Percentiles rank a stretch among this genome's conserved stretches.
Evolutionary conservation across 2,797 vertebrate species (phyloP).

Genomic region (Chrysocyon brachyurus): DNA sequence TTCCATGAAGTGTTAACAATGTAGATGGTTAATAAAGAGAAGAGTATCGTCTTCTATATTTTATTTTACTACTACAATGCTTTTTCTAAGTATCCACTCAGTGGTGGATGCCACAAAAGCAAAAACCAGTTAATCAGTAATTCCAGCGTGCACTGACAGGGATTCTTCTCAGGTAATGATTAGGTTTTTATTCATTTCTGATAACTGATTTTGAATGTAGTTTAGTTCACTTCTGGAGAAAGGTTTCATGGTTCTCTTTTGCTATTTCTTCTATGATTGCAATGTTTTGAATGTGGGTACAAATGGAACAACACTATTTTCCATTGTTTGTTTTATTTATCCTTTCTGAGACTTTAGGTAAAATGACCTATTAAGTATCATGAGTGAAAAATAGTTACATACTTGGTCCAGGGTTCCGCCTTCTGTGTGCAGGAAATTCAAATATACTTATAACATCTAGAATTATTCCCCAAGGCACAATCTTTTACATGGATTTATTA

Average conservation of each 20-base stretch:
- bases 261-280: neutral
- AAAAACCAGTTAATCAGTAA: neutral
- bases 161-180: neutral
- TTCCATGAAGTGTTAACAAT: neutral
- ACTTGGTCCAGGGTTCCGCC: slow-evolving; percentile 62
- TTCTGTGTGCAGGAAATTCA: slow-evolving; percentile 64
- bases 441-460: slow-evolving; percentile 69
- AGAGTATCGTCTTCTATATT: neutral
- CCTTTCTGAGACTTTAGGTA: slow-evolving; percentile 56
- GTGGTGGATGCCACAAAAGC: neutral
- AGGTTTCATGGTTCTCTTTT: neutral
- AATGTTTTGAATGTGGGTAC: neutral
- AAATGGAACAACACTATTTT: slow-evolving; percentile 35
- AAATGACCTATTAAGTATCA: slow-evolving; percentile 74
- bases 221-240: neutral
- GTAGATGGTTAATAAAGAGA: neutral
- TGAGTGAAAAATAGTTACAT: slow-evolving; percentile 71
- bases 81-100: neutral
- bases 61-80: neutral
- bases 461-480: slow-evolving; percentile 71
- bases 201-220: neutral
- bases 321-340: slow-evolving; percentile 55
- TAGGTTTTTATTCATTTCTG: slow-evolving; percentile 10
- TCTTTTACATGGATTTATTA: slow-evolving; percentile 79
- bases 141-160: neutral